Percentiles rank a stretch among this genome's conserved stretches.
Conservation (phyloP, 64 coral and sea anemone species). For the Porites australiensis region DNA sequence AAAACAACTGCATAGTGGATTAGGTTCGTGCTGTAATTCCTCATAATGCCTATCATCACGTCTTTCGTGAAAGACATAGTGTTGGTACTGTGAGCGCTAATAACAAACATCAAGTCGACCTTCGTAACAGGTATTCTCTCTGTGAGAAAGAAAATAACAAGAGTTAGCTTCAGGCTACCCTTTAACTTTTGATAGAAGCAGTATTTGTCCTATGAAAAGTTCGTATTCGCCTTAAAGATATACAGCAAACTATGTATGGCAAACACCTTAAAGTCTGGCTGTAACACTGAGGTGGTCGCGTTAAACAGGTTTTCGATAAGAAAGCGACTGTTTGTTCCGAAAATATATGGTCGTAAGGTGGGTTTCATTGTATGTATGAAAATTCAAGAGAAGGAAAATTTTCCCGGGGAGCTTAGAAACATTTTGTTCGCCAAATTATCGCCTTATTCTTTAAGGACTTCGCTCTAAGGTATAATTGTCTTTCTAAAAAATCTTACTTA, state of each 20-base stretch:
- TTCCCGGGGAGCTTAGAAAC: no score
- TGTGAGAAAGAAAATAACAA: conserved; percentile 15
- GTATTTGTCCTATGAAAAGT: no score
- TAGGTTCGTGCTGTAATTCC: conserved; percentile 80
- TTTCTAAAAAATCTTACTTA: not conserved
- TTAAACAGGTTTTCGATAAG: no score
- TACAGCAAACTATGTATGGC: not conserved
- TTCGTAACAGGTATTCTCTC: conserved; percentile 62
- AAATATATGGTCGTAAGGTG: no score
- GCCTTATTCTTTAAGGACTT: no score
- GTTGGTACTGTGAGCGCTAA: conserved; percentile 61
- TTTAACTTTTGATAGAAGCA: not conserved
- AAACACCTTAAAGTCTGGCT: no score
- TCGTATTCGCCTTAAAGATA: no score
- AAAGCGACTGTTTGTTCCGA: no score
- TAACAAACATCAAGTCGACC: conserved; percentile 80
- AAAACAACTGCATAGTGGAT: conserved; percentile 77
- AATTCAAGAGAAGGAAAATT: no score
- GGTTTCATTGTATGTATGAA: no score
- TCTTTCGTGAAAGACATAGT: conserved; percentile 87
- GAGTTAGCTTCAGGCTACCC: not conserved
- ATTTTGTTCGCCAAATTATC: no score
- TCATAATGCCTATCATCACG: conserved; percentile 57
- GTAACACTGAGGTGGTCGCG: no score
- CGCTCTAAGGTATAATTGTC: not conserved